A percentile compares a stretch with the other conserved stretches of the same genome.
Conservation (phyloP, 2,888 invertebrate genomes). For the Mellilla xanthometata region DNA sequence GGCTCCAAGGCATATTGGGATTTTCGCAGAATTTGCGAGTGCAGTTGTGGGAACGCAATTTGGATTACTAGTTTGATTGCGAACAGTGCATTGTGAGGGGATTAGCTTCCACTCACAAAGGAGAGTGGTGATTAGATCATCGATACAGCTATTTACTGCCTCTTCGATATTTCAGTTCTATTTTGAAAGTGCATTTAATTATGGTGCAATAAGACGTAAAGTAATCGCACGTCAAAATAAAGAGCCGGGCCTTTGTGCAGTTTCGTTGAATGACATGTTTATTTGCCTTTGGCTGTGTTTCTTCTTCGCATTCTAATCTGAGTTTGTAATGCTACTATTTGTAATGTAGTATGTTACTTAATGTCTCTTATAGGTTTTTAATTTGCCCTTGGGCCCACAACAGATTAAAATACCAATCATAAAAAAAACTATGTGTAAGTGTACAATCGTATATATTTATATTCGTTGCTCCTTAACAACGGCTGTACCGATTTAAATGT, state of each 20-base stretch:
- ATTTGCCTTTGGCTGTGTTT: too few relatives aligned
- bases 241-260: background rate
- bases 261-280: too few relatives aligned
- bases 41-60: conserved; percentile 61
- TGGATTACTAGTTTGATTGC: conserved; percentile 51
- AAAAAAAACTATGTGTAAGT: too few relatives aligned
- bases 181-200: conserved; percentile 1
- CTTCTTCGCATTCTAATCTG: too few relatives aligned
- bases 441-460: too few relatives aligned
- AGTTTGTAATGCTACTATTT: too few relatives aligned
- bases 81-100: conserved; percentile 34
- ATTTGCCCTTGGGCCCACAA: too few relatives aligned
- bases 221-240: background rate
- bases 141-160: conserved; percentile 26
- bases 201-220: background rate
- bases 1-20: conserved; percentile 65
- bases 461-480: too few relatives aligned
- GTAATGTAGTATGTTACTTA: too few relatives aligned
- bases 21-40: conserved; percentile 53
- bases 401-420: too few relatives aligned
- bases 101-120: conserved; percentile 24
- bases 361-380: too few relatives aligned
- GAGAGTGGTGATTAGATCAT: conserved; percentile 27
- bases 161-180: conserved; percentile 5
- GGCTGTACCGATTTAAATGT: too few relatives aligned